Conservation (phyloP, 2,888 invertebrate species). For the Linyphia triangularis region DNA sequence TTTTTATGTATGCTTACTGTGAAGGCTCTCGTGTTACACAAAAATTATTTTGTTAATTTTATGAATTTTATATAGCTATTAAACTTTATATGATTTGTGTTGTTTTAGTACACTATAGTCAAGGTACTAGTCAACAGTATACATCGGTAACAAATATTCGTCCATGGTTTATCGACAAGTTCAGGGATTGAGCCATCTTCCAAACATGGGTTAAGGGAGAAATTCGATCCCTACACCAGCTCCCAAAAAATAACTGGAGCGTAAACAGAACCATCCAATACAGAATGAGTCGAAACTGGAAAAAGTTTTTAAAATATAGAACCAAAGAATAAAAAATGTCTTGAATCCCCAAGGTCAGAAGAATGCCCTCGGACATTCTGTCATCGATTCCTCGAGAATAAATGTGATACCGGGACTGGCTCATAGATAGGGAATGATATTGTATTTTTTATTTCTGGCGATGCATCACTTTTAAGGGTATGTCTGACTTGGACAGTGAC, state of each 20-base stretch:
- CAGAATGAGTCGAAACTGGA: slow-evolving; percentile 34
- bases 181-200: no score
- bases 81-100: no score
- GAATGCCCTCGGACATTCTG: slow-evolving; percentile 27
- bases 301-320: slow-evolving; percentile 33
- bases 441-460: background rate
- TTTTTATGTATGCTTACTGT: no score
- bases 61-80: no score
- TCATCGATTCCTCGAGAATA: slow-evolving; percentile 49
- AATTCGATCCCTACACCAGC: slow-evolving; percentile 16
- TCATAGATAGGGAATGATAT: background rate
- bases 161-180: no score
- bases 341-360: slow-evolving; percentile 56
- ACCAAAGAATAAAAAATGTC: slow-evolving; percentile 17
- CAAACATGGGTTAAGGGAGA: background rate
- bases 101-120: no score
- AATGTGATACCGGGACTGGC: slow-evolving; percentile 1
- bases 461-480: slow-evolving; percentile 26
- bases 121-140: no score
- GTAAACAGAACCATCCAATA: slow-evolving; percentile 31
- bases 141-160: no score
- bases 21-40: no score
- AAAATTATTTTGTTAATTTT: no score
- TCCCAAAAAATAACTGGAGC: slow-evolving; percentile 52
- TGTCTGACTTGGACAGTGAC: slow-evolving; percentile 18